Percentiles rank a stretch among this genome's conserved stretches.
phyloP scores from a whole-genome alignment of 1,140 invertebrate species.

The Aphis craccivora region DNA sequence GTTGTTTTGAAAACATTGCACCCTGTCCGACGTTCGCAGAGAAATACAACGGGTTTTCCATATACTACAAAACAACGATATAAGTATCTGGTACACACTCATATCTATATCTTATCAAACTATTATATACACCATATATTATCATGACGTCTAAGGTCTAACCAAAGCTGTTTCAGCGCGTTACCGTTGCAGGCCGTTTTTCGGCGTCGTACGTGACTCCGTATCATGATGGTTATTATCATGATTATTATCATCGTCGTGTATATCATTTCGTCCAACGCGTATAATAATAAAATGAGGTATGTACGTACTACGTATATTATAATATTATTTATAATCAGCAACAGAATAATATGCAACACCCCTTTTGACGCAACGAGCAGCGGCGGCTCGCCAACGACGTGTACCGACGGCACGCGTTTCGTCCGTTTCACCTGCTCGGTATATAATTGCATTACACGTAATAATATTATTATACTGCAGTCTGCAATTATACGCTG shows the following conservation, averaged over 20 bases:
- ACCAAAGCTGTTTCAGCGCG: not conserved
- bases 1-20: not conserved
- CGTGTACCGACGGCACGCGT: not conserved
- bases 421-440: not conserved
- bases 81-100: not conserved
- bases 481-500: not conserved
- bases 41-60: not conserved
- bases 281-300: not conserved
- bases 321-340: not conserved
- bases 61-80: not conserved
- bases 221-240: not conserved
- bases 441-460: not conserved
- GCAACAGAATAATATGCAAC: not conserved
- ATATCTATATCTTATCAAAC: no score
- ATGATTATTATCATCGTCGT: not conserved
- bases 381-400: not conserved
- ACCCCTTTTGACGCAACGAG: constrained; percentile 4
- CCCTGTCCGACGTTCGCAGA: not conserved
- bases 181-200: not conserved
- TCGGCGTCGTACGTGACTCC: not conserved
- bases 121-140: not conserved
- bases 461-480: not conserved
- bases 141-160: not conserved
- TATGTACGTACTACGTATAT: not conserved
- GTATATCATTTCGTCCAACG: not conserved